Conservation (phyloP, 2,113 vertebrate species). For the Philantomba maxwellii region DNA sequence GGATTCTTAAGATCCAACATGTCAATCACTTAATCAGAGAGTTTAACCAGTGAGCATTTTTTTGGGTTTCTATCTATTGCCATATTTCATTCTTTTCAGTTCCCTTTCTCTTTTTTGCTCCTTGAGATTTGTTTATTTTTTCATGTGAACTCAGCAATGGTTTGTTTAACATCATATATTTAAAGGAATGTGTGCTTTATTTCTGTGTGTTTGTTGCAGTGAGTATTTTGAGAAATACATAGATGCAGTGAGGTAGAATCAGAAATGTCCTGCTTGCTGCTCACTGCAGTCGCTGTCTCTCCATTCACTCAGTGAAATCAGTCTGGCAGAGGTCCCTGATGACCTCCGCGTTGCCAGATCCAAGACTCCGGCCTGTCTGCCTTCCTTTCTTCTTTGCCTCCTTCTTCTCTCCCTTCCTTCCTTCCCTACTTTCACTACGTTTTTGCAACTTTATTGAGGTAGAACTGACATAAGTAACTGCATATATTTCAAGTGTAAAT, state of each 20-base stretch:
- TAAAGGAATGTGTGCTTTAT: not conserved
- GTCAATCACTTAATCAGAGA: not conserved
- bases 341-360: not conserved
- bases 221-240: not conserved
- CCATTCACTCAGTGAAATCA: not conserved
- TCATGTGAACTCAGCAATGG: not conserved
- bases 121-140: not conserved
- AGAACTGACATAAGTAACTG: not conserved
- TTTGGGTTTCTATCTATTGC: not conserved
- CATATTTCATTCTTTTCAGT: not conserved
- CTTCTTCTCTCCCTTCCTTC: not conserved
- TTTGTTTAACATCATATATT: not conserved
- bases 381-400: not conserved
- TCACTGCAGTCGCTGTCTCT: not conserved
- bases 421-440: not conserved
- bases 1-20: not conserved
- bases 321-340: not conserved
- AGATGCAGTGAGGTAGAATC: not conserved
- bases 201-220: not conserved
- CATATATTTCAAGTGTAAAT: not conserved
- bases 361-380: not conserved
- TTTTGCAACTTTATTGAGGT: not conserved
- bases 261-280: too few relatives aligned
- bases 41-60: not conserved
- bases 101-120: not conserved